Evolutionary conservation across 2,797 vertebrate genomes (phyloP).

Genomic region (Phrynocephalus forsythii): DNA sequence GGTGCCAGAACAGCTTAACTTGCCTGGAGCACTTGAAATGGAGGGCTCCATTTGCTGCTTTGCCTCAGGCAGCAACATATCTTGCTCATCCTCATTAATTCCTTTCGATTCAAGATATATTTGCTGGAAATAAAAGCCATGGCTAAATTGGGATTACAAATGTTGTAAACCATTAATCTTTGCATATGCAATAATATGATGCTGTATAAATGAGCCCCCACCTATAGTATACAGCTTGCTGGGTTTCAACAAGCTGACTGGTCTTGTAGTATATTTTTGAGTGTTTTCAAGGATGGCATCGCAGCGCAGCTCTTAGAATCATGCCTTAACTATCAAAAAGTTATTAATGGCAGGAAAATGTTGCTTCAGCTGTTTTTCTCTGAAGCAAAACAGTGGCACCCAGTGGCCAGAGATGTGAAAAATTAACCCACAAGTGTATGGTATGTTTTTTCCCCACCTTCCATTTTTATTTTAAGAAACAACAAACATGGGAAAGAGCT

Average conservation of each 20-base stretch:
- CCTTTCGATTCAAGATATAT: background rate
- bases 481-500: background rate
- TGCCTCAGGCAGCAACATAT: background rate
- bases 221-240: constrained; percentile 19
- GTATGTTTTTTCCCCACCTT: background rate
- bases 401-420: constrained; percentile 68
- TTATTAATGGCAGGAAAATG: constrained; percentile 54
- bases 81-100: background rate
- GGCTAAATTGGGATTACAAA: constrained; percentile 37
- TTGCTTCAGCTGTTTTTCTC: constrained; percentile 70
- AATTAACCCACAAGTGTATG: constrained; percentile 31
- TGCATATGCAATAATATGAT: constrained; percentile 49
- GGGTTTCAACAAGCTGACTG: constrained; percentile 53
- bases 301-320: constrained; percentile 30
- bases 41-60: background rate
- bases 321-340: constrained; percentile 54
- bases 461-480: background rate
- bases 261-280: constrained; percentile 39
- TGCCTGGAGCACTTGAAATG: background rate
- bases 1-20: background rate
- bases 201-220: constrained; percentile 31
- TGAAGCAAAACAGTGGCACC: constrained; percentile 74
- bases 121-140: constrained; percentile 29
- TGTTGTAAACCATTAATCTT: background rate
- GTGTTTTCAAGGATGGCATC: constrained; percentile 53